These are phyloP conservation scores for Ecdyonurus torrentis DNA, from an alignment of 2,888 invertebrate species.

Conservation along the genomic window DNA sequence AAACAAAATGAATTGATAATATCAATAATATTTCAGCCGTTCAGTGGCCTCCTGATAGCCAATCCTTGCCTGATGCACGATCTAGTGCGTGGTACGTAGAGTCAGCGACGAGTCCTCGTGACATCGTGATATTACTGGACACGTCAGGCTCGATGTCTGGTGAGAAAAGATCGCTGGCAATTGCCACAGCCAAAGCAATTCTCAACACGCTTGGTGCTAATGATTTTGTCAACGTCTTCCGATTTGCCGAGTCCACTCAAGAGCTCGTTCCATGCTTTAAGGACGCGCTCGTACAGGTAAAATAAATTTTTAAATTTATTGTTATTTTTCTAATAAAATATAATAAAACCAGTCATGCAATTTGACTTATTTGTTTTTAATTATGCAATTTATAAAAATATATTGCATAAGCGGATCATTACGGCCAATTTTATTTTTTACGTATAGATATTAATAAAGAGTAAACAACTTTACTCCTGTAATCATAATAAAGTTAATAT, in stretches of 20 bases:
- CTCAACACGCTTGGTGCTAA: conserved; percentile 91
- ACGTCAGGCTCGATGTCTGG: conserved; percentile 75
- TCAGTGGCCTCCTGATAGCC: background rate
- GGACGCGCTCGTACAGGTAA: conserved; percentile 73
- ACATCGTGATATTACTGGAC: conserved; percentile 82
- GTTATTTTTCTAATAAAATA: no score
- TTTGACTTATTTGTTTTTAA: no score
- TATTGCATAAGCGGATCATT: no score
- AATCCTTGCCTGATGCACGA: background rate
- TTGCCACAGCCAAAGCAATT: conserved; percentile 73
- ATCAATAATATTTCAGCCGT: background rate
- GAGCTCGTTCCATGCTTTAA: conserved; percentile 83
- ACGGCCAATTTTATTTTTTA: no score
- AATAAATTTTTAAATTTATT: no score
- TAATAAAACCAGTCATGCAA: no score
- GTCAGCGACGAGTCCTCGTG: conserved; percentile 41
- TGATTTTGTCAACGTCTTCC: conserved; percentile 90
- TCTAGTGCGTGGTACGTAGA: conserved; percentile 32
- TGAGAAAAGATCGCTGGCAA: conserved; percentile 68
- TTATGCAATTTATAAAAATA: no score
- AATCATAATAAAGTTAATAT: no score
- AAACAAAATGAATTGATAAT: background rate
- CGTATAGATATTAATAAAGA: no score
- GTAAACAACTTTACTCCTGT: no score
- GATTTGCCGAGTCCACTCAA: conserved; percentile 67